A percentile compares a stretch with the other conserved stretches of the same genome.
Conservation (phyloP, 2,888 invertebrate species). For the Steinernema hermaphroditum region DNA sequence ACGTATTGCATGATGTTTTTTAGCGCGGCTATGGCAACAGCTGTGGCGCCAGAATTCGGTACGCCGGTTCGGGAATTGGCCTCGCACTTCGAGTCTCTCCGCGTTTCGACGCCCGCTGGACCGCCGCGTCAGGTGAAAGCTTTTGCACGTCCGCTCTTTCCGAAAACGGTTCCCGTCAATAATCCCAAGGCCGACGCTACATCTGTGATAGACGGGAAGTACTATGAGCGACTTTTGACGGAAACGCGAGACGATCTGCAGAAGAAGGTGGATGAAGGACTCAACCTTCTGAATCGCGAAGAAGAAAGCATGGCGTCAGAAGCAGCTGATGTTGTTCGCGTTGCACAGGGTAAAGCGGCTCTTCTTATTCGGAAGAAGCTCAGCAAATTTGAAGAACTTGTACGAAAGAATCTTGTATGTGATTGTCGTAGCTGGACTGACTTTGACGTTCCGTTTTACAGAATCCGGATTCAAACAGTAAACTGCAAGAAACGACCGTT, state of each 20-base stretch:
- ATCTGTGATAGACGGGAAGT: background rate
- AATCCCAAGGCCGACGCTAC: background rate
- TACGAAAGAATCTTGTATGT: constrained; percentile 40
- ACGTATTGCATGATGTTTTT: background rate
- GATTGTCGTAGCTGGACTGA: background rate
- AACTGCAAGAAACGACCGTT: constrained; percentile 42
- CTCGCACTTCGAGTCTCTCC: background rate
- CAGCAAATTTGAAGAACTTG: constrained; percentile 40
- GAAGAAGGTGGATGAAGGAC: background rate
- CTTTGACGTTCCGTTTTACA: constrained; percentile 28
- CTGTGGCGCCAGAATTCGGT: background rate
- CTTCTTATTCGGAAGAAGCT: constrained; percentile 44
- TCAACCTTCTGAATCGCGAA: background rate
- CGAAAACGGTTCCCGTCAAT: background rate
- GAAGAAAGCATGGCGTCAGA: constrained; percentile 35
- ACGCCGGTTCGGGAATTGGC: background rate
- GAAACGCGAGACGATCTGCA: background rate
- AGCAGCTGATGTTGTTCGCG: constrained; percentile 40
- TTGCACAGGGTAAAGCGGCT: constrained; percentile 43
- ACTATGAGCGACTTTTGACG: background rate
- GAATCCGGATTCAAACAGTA: constrained; percentile 43
- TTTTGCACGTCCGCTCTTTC: background rate
- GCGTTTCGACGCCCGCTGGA: background rate
- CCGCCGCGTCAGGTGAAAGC: background rate
- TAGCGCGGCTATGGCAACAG: background rate